Evolutionary conservation across 2,797 vertebrate species (phyloP), one percentile per base, ranked within the genome.

Genomic region (Dryobates pubescens): DNA sequence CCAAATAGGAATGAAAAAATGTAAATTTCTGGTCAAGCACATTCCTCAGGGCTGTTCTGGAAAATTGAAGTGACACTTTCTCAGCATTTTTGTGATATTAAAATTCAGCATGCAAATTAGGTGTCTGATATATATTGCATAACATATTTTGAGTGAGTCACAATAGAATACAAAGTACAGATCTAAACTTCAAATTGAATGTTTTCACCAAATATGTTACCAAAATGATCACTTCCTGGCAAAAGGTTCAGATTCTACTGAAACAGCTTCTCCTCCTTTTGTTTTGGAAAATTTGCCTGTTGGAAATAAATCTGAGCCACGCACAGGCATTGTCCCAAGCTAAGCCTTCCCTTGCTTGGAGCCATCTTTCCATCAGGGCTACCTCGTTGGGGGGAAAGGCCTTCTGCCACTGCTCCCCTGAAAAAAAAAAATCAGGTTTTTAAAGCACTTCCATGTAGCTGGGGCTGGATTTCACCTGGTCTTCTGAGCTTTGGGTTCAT

Each of bases 11-110:
- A 93, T 69, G 94, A 95, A 96, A 94, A 94, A 95, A 96, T 96
- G 91, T 93, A 94, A 96, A 96, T 95, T 95, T 94, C 78, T 96
- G 90, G 91, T 94, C 90, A 93, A 94, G 90, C 81, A 94, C 88
- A 95, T 94, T 96, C 94, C 84, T 95, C 81, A 56, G 81, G 69
- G 81, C 92, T 87, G 74, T 77, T 94, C 93, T 93, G 94, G 95
- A 96, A 95, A 96, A 94, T 57, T 91, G 93, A 93, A 96, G 63
- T 16, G 86, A 95, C 95, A 94, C 86, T 96, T 93, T 90, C 86
- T 96, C 92, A 95, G 88, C 81, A 71, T 84, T 92, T 94, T 90
- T 92, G 49, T 77, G 71, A 74, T 88, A 91, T 87, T 91, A 85
- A 77, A 90, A 92, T 92, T 77, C 81, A 88, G 72, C 83, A 91